phyloP scores from a whole-genome alignment of 1,140 invertebrate species.

The Thaumatotibia leucotreta region DNA sequence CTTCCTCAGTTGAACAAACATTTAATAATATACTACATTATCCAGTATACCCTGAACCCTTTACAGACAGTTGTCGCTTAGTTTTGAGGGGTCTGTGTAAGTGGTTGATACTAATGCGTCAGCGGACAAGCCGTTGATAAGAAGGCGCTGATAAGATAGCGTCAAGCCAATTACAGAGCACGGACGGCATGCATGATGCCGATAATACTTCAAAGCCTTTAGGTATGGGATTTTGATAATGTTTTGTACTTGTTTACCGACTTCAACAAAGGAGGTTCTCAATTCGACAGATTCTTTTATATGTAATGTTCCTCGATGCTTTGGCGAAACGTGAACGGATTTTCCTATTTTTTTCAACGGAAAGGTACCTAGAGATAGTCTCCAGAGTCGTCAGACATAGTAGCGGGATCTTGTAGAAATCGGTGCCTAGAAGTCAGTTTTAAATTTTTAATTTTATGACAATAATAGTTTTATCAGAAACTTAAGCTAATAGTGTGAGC shows the following conservation, averaged over 20 bases:
- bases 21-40: conserved; percentile 21
- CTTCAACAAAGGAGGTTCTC: too few relatives aligned
- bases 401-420: too few relatives aligned
- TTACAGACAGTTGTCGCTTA: background rate
- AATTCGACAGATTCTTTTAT: too few relatives aligned
- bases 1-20: conserved; percentile 30
- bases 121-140: conserved; percentile 29
- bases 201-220: background rate
- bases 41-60: conserved; percentile 22
- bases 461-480: too few relatives aligned
- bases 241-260: background rate
- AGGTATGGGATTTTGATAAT: background rate
- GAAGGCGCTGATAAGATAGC: conserved; percentile 31
- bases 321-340: too few relatives aligned
- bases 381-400: too few relatives aligned
- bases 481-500: too few relatives aligned
- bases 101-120: conserved; percentile 21
- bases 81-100: background rate
- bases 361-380: too few relatives aligned
- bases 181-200: conserved; percentile 28
- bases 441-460: too few relatives aligned
- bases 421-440: too few relatives aligned
- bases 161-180: conserved; percentile 34
- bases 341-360: too few relatives aligned
- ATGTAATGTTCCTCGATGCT: too few relatives aligned